Base-by-base conservation (phyloP, 2,888 invertebrate species). In the Acrocyrtus sp. region DNA sequence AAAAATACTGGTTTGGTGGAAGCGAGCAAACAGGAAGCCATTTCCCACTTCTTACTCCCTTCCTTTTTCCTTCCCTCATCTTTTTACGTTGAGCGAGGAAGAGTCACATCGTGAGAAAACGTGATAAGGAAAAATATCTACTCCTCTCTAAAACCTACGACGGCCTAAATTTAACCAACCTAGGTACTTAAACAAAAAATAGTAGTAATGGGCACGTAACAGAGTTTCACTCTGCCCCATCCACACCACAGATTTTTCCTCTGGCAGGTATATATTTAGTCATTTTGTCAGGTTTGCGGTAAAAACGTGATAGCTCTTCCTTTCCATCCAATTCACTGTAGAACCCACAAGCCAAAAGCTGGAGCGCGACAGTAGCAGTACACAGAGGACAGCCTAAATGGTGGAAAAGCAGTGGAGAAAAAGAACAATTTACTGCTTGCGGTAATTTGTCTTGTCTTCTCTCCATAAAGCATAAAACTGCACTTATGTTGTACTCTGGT, bases 391-490 rank as follows among this genome's bases (percentile, higher is more conserved):
- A 45, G 21, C n/a, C 1, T 21, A 39, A 43, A 45, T 34, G 27
- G 41, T 48, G 21, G 41, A 29, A 34, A 34, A 41, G 19, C 5
- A 34, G 12, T 34, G 34, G 34, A 45, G 34, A 48, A 47, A 15
- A 65, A 41, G 57, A 48, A 50, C 50, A 57, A 50, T 66, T 66
- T 66, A 29, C 57, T 57, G 27, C 50, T 66, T 57, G 56, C 34
- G 66, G 66, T 66, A 57, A 57, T 66, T 57, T 66, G 66, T 66
- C 66, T 66, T 66, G 39, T 66, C 66, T 66, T 66, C 50, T 5
- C 48, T 19, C 17, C 66, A 39, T 56, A 39, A 56, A 56, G 34
- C 29, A 53, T 29, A 34, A 34, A 34, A 26, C 56, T 1, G 5
- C 45, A 12, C 34, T 34, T 34, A 5, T 34, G 34, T 34, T 12